Evolutionary conservation across 2,113 vertebrate genomes (phyloP).

Genomic region (Nyctereutes procyonoides): DNA sequence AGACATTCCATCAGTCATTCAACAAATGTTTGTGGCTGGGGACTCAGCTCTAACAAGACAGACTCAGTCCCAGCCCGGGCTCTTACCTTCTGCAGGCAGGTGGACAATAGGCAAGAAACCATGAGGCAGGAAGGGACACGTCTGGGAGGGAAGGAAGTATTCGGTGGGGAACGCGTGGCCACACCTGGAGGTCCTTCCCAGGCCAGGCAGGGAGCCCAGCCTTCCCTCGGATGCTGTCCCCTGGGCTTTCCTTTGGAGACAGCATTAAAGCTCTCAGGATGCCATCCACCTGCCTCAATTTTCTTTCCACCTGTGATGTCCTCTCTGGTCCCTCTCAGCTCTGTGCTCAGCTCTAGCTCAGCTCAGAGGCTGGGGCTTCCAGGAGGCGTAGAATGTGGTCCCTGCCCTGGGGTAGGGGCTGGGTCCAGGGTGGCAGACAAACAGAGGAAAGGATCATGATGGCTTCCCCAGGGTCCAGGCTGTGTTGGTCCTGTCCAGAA

Average conservation of each 20-base stretch:
- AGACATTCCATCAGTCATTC: not conserved
- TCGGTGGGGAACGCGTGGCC: not conserved
- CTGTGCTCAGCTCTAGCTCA: too few relatives aligned
- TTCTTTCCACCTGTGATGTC: not conserved
- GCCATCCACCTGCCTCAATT: not conserved
- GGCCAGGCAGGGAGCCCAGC: not conserved
- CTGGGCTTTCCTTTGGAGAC: not conserved
- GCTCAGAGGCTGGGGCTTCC: not conserved
- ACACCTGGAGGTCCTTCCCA: not conserved
- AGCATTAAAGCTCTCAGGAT: fast-evolving
- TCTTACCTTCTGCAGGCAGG: not conserved
- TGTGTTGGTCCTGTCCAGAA: not conserved
- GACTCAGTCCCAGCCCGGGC: not conserved
- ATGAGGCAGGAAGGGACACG: not conserved
- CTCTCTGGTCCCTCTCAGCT: not conserved
- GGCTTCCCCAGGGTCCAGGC: not conserved
- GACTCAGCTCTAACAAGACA: not conserved
- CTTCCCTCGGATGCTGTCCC: not conserved
- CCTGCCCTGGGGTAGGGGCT: not conserved
- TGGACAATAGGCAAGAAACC: not conserved
- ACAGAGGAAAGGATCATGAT: not conserved
- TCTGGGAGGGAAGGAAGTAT: not conserved
- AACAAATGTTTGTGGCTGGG: not conserved
- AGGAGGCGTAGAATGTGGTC: not conserved
- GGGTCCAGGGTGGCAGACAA: not conserved